Evolutionary conservation across 2,888 invertebrate genomes (phyloP).

Genomic region (Lasioglossum calceatum): DNA sequence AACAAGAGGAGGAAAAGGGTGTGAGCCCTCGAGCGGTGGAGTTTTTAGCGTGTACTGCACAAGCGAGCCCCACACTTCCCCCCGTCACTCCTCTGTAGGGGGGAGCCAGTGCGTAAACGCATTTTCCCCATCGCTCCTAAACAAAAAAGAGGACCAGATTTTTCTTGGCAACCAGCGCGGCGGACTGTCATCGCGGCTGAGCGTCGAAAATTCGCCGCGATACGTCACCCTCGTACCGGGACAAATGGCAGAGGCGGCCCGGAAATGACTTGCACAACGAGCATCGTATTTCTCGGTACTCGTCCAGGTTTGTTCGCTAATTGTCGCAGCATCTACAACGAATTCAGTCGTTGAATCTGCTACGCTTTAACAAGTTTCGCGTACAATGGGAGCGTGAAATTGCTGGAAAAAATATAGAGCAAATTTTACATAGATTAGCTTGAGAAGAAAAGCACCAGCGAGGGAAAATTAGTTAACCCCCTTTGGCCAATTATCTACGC

Average conservation of each 20-base stretch:
- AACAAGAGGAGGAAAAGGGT: too few species aligned
- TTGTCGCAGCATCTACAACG: slow-evolving; percentile 54
- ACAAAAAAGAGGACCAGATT: neutral
- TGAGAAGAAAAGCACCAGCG: too few species aligned
- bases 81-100: too few species aligned
- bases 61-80: too few species aligned
- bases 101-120: too few species aligned
- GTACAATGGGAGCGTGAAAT: neutral
- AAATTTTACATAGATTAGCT: neutral
- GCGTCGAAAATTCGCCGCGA: slow-evolving; percentile 34
- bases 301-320: slow-evolving; percentile 72
- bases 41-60: too few species aligned
- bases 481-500: neutral
- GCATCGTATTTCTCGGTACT: slow-evolving; percentile 43
- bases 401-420: neutral
- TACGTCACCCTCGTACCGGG: slow-evolving; percentile 28
- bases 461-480: neutral
- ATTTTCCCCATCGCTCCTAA: too few species aligned
- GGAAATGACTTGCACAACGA: slow-evolving; percentile 39
- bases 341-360: neutral
- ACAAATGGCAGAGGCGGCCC: slow-evolving; percentile 37
- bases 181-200: neutral
- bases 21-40: too few species aligned
- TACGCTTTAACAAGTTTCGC: neutral
- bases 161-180: neutral